These are phyloP conservation scores for Cremastinae sp. DNA, from an alignment of 2,888 invertebrate genomes.

Conservation along the genomic window DNA sequence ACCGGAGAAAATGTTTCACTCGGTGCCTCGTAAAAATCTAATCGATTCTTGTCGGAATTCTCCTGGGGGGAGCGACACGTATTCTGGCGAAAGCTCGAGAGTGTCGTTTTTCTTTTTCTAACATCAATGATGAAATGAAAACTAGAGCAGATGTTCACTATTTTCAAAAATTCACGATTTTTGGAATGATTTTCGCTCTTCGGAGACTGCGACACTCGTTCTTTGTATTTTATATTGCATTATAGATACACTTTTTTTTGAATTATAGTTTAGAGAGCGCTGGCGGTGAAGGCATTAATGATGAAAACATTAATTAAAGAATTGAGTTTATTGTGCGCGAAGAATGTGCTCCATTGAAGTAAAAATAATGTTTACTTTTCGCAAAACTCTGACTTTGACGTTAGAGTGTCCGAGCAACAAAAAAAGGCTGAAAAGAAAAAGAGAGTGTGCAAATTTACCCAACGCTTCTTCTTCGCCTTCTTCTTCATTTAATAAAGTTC, in stretches of 20 bases:
- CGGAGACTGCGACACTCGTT: constrained; percentile 26
- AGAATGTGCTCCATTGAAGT: too few species aligned
- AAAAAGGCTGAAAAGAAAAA: too few species aligned
- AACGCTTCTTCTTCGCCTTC: too few species aligned
- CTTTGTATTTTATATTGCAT: constrained; percentile 6
- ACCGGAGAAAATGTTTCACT: neutral
- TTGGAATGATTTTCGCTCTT: constrained; percentile 45
- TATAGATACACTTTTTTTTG: too few species aligned
- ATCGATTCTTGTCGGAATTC: constrained; percentile 27
- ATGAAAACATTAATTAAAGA: neutral
- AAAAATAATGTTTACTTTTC: too few species aligned
- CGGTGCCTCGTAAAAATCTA: constrained; percentile 43
- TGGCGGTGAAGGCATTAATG: neutral
- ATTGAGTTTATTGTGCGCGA: too few species aligned
- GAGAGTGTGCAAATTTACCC: too few species aligned
- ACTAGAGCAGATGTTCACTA: neutral
- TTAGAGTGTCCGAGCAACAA: too few species aligned
- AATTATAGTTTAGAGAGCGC: too few species aligned
- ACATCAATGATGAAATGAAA: too few species aligned
- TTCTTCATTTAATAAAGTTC: too few species aligned
- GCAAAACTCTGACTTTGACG: too few species aligned
- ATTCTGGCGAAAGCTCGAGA: neutral
- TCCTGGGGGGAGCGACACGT: constrained; percentile 12
- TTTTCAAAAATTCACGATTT: constrained; percentile 50
- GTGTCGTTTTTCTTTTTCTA: constrained; percentile 22